Evolutionary conservation across 1,140 invertebrate species (phyloP).

Genomic region (Eueides isabella): DNA sequence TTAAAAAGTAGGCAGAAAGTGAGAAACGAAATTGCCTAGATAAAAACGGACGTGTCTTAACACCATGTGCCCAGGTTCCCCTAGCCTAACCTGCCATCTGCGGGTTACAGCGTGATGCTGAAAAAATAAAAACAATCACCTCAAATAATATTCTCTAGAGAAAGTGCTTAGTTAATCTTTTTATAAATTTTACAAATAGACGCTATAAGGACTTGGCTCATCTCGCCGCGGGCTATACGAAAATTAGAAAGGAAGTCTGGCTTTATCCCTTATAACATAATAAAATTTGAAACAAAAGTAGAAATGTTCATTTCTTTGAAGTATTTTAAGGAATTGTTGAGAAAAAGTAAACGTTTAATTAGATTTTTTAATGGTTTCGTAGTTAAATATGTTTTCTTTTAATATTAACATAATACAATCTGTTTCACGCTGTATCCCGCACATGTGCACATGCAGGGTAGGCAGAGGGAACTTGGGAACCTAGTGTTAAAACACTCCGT

Average conservation of each 20-base stretch:
- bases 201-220: conserved; percentile 7
- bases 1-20: too few species aligned
- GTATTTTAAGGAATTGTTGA: conserved; percentile 25
- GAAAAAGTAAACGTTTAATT: not conserved
- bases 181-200: conserved; percentile 28
- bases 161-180: not conserved
- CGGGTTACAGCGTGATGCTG: too few species aligned
- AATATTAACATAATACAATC: not conserved
- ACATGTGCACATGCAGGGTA: too few species aligned
- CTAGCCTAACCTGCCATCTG: too few species aligned
- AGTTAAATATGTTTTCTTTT: not conserved
- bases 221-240: conserved; percentile 31
- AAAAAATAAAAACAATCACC: not conserved
- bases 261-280: conserved; percentile 25
- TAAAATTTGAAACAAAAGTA: conserved; percentile 38
- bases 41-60: too few species aligned
- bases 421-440: too few species aligned
- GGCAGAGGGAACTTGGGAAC: too few species aligned
- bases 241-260: conserved; percentile 32
- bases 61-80: too few species aligned
- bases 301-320: conserved; percentile 34
- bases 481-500: too few species aligned
- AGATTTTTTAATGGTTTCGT: not conserved
- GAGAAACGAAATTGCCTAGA: too few species aligned
- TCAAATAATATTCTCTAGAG: not conserved